These are phyloP conservation scores for Troilus luridus DNA, from an alignment of 2,888 invertebrate species.

Conservation along the genomic window DNA sequence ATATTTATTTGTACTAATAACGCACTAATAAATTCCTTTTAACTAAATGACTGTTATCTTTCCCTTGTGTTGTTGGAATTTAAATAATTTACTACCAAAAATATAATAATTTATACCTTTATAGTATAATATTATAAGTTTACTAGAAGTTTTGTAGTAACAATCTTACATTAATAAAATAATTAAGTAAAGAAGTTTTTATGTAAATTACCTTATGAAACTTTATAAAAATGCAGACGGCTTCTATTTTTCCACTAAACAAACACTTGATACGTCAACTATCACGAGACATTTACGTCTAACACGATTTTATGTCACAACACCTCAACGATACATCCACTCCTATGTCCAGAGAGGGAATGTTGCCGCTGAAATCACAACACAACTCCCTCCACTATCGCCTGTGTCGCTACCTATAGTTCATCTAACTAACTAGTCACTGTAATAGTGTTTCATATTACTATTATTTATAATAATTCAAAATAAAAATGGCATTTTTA, in stretches of 20 bases:
- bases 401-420: neutral
- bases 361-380: neutral
- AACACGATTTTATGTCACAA: neutral
- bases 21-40: neutral
- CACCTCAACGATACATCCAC: neutral
- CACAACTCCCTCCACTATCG: neutral
- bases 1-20: neutral
- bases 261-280: neutral
- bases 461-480: neutral
- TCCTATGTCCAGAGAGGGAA: neutral
- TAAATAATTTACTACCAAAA: neutral
- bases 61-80: neutral
- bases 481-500: neutral
- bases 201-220: neutral
- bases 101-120: neutral
- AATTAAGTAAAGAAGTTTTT: no score
- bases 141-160: neutral
- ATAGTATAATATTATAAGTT: neutral
- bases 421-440: neutral
- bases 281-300: conserved; percentile 20
- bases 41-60: neutral
- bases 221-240: neutral
- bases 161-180: neutral
- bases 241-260: neutral
- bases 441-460: no score